Conservation (phyloP, 2,113 vertebrate species). For the Jaculus jaculus region DNA sequence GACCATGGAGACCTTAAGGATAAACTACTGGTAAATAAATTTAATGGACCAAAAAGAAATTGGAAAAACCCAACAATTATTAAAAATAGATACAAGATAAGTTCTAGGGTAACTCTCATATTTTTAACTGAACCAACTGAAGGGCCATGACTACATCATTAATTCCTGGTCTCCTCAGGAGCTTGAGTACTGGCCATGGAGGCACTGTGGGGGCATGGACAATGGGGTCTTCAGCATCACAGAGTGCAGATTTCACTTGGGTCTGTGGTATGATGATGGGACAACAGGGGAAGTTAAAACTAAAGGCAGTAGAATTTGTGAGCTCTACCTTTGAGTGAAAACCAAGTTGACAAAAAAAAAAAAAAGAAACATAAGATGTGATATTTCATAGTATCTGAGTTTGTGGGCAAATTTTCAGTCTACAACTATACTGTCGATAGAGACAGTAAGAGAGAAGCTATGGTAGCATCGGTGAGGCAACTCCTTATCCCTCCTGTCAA, state of each 20-base stretch:
- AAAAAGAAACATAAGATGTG: neutral
- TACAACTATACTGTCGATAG: too few species aligned
- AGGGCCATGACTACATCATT: too few species aligned
- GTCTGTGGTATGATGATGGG: neutral
- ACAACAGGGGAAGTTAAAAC: neutral
- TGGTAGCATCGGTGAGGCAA: neutral
- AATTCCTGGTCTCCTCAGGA: neutral
- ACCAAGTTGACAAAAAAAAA: neutral
- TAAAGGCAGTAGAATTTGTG: neutral
- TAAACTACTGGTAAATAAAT: neutral
- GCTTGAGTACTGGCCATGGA: neutral
- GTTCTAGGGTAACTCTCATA: neutral
- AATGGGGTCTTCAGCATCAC: neutral
- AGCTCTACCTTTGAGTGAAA: neutral
- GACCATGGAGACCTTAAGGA: neutral
- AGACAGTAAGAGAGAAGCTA: neutral
- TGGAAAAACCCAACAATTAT: neutral
- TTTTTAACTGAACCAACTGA: neutral
- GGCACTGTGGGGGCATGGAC: neutral
- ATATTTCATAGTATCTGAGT: neutral
- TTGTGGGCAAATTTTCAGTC: neutral
- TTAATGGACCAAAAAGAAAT: neutral
- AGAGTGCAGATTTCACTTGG: accelerated
- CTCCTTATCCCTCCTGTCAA: neutral
- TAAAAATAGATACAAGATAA: neutral